These are phyloP conservation scores for Tachypleus tridentatus DNA, from an alignment of 1,140 invertebrate species.

Conservation along the genomic window DNA sequence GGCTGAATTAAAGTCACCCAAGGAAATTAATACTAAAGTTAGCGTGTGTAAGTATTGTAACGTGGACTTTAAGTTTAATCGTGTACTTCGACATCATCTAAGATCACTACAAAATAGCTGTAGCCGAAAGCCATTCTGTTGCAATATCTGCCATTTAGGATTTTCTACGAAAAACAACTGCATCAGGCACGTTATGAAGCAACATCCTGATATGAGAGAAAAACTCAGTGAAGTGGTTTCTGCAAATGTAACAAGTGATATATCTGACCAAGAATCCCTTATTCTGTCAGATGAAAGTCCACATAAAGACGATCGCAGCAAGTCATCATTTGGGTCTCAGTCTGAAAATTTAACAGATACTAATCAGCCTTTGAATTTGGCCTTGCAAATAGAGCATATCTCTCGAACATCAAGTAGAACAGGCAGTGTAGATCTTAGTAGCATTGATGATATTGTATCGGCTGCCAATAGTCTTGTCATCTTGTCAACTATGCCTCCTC, in stretches of 20 bases:
- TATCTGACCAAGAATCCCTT: neutral
- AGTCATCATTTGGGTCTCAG: neutral
- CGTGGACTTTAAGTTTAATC: slow-evolving; percentile 35
- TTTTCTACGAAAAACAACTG: slow-evolving; percentile 39
- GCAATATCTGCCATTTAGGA: slow-evolving; percentile 30
- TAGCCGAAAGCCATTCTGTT: slow-evolving; percentile 33
- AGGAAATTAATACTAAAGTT: slow-evolving; percentile 21
- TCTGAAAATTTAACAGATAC: too few relatives aligned
- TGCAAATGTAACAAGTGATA: neutral
- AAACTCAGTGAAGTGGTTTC: neutral
- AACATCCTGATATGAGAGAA: slow-evolving; percentile 31
- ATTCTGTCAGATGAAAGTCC: neutral
- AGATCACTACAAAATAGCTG: slow-evolving; percentile 32
- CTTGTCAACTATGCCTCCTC: slow-evolving; percentile 4
- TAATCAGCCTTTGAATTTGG: too few relatives aligned
- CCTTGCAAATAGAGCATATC: too few relatives aligned
- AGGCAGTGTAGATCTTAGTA: neutral
- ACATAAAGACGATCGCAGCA: neutral
- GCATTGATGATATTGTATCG: slow-evolving; percentile 1
- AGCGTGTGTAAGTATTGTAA: slow-evolving; percentile 38
- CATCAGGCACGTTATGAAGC: slow-evolving; percentile 35
- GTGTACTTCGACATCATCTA: slow-evolving; percentile 34
- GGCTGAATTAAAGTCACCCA: slow-evolving; percentile 1
- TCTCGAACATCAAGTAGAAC: too few relatives aligned
- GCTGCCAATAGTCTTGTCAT: slow-evolving; percentile 4